These are phyloP conservation scores for Choloepus hoffmanni DNA, from an alignment of 2,113 vertebrate species.

Conservation along the genomic window DNA sequence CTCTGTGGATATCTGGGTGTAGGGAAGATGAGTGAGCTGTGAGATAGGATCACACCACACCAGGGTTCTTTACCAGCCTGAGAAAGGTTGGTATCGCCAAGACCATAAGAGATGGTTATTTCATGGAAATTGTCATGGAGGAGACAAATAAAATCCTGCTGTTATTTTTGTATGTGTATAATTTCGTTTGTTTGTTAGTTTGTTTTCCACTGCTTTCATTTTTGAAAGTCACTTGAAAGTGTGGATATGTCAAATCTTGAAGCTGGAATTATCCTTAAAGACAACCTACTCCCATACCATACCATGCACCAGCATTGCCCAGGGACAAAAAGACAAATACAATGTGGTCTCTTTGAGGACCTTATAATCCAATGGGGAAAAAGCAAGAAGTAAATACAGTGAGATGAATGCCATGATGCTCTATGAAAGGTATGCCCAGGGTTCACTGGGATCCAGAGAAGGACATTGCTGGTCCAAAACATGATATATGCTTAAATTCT, in stretches of 20 bases:
- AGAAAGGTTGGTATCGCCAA: not conserved
- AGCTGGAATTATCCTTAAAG: not conserved
- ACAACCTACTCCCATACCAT: not conserved
- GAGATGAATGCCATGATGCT: not conserved
- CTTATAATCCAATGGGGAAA: not conserved
- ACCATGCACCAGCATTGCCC: not conserved
- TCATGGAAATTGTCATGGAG: not conserved
- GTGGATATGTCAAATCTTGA: not conserved
- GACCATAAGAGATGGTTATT: not conserved
- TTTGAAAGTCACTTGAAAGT: not conserved
- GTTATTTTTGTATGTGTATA: too few species aligned
- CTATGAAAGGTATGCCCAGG: not conserved
- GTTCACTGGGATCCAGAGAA: not conserved
- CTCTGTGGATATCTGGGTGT: not conserved
- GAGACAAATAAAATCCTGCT: constrained; percentile 18
- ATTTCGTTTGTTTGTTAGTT: not conserved
- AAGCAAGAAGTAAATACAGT: not conserved
- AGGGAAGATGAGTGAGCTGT: not conserved
- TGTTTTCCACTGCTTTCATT: not conserved
- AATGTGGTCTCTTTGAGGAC: not conserved
- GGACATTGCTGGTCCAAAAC: not conserved
- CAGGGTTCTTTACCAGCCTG: not conserved
- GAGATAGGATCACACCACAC: not conserved
- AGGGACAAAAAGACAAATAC: not conserved
- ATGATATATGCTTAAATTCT: not conserved